These are phyloP conservation scores for Taenioides sp. DNA, from an alignment of 2,797 vertebrate species.

Conservation along the genomic window DNA sequence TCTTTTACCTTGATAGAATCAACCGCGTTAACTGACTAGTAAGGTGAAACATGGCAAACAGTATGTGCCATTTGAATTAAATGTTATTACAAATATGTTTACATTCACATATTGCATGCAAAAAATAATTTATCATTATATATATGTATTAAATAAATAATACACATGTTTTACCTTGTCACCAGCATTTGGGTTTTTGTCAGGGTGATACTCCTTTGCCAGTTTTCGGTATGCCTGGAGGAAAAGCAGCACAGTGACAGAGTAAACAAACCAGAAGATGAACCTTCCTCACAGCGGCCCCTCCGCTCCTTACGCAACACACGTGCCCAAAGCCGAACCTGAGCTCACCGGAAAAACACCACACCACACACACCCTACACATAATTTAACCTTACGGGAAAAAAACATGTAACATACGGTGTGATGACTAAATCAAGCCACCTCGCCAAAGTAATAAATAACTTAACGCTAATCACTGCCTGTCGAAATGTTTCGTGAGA, in stretches of 20 bases:
- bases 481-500: conserved; percentile 2
- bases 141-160: too few relatives aligned
- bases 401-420: not conserved
- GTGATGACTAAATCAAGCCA: not conserved
- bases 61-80: too few relatives aligned
- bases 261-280: too few relatives aligned
- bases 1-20: too few relatives aligned
- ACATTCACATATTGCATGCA: too few relatives aligned
- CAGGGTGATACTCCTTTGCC: conserved; percentile 97
- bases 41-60: too few relatives aligned
- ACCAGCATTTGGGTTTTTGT: conserved; percentile 98
- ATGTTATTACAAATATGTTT: too few relatives aligned
- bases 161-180: conserved; percentile 85
- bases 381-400: not conserved
- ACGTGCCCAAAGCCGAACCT: not conserved
- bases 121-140: too few relatives aligned
- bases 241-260: not conserved
- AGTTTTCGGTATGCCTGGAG: conserved; percentile 92
- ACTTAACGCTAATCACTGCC: not conserved
- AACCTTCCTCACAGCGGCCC: not conserved
- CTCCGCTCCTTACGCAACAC: conserved; percentile 1
- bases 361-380: not conserved
- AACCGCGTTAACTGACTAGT: too few relatives aligned
- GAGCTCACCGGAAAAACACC: not conserved
- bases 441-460: not conserved